phyloP scores from a whole-genome alignment of 2,888 invertebrate species.

The Onthophagus sagittarius region DNA sequence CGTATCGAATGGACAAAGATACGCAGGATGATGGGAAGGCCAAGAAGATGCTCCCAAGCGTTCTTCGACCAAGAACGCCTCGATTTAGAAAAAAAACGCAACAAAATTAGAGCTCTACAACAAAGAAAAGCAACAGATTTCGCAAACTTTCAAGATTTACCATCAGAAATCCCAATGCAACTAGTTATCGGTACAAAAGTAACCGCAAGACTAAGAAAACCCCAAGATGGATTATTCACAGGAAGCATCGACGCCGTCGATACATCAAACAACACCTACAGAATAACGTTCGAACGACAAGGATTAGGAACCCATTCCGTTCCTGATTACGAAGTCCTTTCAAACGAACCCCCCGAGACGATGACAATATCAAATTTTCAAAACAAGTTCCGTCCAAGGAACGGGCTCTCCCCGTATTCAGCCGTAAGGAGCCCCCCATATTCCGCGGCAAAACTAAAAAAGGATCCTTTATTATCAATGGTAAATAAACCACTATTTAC shows the following conservation, averaged over 20 bases:
- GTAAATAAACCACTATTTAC: conserved; percentile 36
- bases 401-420: conserved; percentile 57
- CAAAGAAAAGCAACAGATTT: conserved; percentile 83
- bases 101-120: conserved; percentile 88
- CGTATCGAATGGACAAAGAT: conserved; percentile 95
- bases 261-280: conserved; percentile 88
- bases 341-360: conserved; percentile 88
- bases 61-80: conserved; percentile 94
- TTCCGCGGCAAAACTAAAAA: conserved; percentile 49
- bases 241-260: conserved; percentile 90
- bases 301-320: conserved; percentile 94
- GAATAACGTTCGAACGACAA: conserved; percentile 89
- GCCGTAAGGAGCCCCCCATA: conserved; percentile 49
- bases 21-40: conserved; percentile 94
- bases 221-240: conserved; percentile 93
- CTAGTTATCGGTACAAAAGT: conserved; percentile 93
- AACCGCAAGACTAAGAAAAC: conserved; percentile 82
- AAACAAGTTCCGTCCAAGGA: conserved; percentile 72
- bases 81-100: conserved; percentile 85
- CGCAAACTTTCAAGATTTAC: conserved; percentile 77
- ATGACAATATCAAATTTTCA: conserved; percentile 80
- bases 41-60: conserved; percentile 87
- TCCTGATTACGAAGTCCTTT: conserved; percentile 93
- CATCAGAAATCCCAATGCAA: conserved; percentile 91
- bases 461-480: conserved; percentile 65